A percentile compares a stretch with the other conserved stretches of the same genome.
Evolutionary conservation across 2,888 invertebrate species (phyloP).

Genomic region (Abscondita cerata): DNA sequence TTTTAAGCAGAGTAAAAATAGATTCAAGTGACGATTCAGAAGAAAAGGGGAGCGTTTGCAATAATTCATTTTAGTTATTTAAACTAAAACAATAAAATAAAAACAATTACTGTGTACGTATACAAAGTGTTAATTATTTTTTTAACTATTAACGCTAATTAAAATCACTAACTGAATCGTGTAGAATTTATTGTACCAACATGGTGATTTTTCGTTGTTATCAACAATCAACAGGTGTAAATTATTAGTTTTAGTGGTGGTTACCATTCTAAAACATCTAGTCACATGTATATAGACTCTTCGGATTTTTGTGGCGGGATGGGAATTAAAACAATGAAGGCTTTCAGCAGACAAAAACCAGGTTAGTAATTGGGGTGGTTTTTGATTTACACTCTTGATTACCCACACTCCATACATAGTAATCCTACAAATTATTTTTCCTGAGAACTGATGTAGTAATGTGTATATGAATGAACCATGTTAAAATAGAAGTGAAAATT

Average conservation of each 20-base stretch:
- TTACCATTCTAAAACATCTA: slow-evolving; percentile 44
- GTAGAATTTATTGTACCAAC: not conserved
- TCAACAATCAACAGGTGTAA: slow-evolving; percentile 16
- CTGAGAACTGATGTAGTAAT: too few species aligned
- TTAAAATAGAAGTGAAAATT: not conserved
- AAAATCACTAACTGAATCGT: not conserved
- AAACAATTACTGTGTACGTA: slow-evolving; percentile 1
- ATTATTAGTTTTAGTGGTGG: slow-evolving; percentile 12
- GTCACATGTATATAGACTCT: slow-evolving; percentile 67
- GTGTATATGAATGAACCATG: not conserved
- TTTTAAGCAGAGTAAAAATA: slow-evolving; percentile 35
- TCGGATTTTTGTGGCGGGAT: slow-evolving; percentile 69
- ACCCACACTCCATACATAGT: too few species aligned
- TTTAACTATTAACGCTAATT: not conserved
- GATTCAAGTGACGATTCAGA: slow-evolving; percentile 33
- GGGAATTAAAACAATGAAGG: slow-evolving; percentile 90
- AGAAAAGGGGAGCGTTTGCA: slow-evolving; percentile 36
- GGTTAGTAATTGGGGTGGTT: slow-evolving; percentile 61
- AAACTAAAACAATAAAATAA: slow-evolving; percentile 21
- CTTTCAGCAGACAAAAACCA: slow-evolving; percentile 81
- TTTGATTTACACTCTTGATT: slow-evolving; percentile 1
- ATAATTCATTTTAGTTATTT: slow-evolving; percentile 35
- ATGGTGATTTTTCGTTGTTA: slow-evolving; percentile 16
- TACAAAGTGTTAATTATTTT: too few species aligned
- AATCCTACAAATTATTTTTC: too few species aligned